phyloP scores from a whole-genome alignment of 2,888 invertebrate genomes.

The Branchellion lobata region DNA sequence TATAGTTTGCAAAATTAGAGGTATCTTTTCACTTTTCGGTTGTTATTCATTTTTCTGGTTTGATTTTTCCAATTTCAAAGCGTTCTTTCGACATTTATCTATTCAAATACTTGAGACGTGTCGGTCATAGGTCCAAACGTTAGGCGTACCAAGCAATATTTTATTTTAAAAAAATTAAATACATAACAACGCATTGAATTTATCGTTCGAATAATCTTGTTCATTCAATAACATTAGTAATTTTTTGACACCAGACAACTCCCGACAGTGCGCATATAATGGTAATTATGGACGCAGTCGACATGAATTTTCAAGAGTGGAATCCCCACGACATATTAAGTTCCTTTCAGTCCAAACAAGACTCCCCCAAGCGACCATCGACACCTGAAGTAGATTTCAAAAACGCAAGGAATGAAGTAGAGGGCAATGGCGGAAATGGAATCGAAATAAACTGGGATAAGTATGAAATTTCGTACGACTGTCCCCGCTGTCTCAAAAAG shows the following conservation, averaged over 20 bases:
- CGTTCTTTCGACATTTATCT: too few species aligned
- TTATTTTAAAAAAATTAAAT: background rate
- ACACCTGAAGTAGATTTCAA: background rate
- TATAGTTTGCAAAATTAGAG: too few species aligned
- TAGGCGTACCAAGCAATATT: background rate
- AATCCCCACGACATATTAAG: background rate
- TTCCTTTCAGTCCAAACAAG: background rate
- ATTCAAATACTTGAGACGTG: background rate
- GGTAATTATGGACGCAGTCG: background rate
- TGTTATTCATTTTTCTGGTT: too few species aligned
- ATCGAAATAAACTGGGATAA: slow-evolving; percentile 14
- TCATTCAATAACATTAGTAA: too few species aligned
- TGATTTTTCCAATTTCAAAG: too few species aligned
- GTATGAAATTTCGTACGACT: slow-evolving; percentile 4
- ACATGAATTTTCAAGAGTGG: background rate
- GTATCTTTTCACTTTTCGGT: too few species aligned
- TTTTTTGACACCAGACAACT: too few species aligned
- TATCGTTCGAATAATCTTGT: too few species aligned
- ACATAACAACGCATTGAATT: background rate
- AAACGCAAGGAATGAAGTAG: background rate
- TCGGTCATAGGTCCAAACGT: background rate
- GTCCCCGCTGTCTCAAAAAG: slow-evolving; percentile 20
- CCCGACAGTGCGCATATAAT: background rate
- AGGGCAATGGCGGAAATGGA: slow-evolving; percentile 1
- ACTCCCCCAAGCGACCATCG: background rate